Evolutionary conservation across 2,888 invertebrate species (phyloP), one percentile per base, ranked within the genome.

Genomic region (Deilephila elpenor): DNA sequence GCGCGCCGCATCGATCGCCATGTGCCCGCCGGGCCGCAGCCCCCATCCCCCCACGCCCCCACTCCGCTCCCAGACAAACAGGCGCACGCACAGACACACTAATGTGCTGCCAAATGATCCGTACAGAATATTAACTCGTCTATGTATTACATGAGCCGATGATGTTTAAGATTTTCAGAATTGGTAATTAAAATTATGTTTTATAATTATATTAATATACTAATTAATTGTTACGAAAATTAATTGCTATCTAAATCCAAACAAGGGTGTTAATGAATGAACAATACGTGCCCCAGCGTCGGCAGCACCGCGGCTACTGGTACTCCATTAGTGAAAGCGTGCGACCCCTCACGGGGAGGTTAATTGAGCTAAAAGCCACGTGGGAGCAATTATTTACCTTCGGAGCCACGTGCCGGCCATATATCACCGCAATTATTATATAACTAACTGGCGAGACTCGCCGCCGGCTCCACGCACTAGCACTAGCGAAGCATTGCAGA

Each of bases 91-190:
- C 89, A 87, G 88, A 85, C 88, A 84, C 84, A 79, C 83, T 83
- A 90, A 92, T 92, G 92, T 91, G 88, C 90, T 91, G 91, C 91
- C 93, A 93, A 93, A 93, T 93, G 93, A 93, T 89, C 93, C 91
- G 88, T 83, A 80, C 77, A 85, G 89, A 91, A 56, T 56, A 56
- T 56, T 56, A 56, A 56, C 56, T n/a, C 56, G 19, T 17, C 56
- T 56, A 56, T 56, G 56, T 56, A 44, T 44, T 44, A 44, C 44
- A 44, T 44, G 44, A 44, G 19, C 5, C 17, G 56, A 56, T 17
- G 19, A 56, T 56, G 56, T 56, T n/a, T 56, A n/a, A n/a, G 5
- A 56, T 17, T 56, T 56, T 56, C 19, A n/a, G 56, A 6, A 19
- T 56, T 56, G 5, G 56, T n/a, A 56, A 19, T 17, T n/a, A 19